Conservation (phyloP, 2,888 invertebrate genomes). For the Xestia sexstrigata region DNA sequence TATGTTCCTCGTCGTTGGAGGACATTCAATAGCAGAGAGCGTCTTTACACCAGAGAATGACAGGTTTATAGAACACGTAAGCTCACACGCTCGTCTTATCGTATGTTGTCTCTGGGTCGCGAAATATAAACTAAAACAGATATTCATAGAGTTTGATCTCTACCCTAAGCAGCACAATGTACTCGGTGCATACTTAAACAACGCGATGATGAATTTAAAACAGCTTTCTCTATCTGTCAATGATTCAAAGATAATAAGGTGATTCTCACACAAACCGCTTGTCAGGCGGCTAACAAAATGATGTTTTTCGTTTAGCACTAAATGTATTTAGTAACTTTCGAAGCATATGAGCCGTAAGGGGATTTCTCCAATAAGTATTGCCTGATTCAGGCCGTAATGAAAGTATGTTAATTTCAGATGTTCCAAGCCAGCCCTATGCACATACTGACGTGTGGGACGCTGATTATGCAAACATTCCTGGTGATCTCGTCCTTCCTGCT, state of each 20-base stretch:
- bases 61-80: constrained; percentile 67
- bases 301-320: background rate
- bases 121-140: too few species aligned
- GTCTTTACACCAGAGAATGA: constrained; percentile 49
- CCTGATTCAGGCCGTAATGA: background rate
- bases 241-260: background rate
- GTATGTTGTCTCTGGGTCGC: background rate
- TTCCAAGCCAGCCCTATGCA: constrained; percentile 3
- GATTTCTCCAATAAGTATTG: background rate
- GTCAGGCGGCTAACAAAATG: background rate
- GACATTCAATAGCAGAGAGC: constrained; percentile 52
- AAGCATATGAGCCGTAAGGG: background rate
- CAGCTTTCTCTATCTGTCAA: background rate
- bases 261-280: background rate
- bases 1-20: constrained; percentile 31
- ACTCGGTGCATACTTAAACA: background rate
- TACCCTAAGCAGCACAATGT: background rate
- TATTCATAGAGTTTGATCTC: background rate
- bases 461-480: constrained; percentile 72
- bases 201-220: background rate
- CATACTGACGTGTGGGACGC: constrained; percentile 61
- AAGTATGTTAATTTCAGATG: constrained; percentile 40
- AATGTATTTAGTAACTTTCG: background rate
- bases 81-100: background rate
- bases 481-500: constrained; percentile 71